Conservation (phyloP, 2,888 invertebrate genomes). For the Pantelozetes paolii region DNA sequence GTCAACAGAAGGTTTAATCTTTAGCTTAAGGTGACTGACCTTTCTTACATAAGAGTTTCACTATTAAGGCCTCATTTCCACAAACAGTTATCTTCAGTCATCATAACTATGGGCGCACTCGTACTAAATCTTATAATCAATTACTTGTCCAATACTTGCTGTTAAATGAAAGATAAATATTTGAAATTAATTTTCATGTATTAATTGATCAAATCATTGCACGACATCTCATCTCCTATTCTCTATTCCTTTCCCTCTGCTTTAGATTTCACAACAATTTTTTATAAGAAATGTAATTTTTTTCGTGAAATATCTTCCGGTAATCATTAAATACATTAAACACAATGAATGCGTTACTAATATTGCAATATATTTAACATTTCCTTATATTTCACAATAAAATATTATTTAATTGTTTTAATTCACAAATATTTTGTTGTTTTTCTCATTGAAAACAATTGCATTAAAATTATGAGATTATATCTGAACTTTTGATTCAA, state of each 20-base stretch:
- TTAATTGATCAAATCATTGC: too few species aligned
- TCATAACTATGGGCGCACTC: neutral
- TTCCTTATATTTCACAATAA: neutral
- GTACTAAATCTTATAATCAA: neutral
- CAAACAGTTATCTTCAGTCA: neutral
- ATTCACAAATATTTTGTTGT: too few species aligned
- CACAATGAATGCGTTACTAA: slow-evolving; percentile 22
- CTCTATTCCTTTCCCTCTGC: too few species aligned
- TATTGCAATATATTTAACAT: neutral
- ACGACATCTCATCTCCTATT: too few species aligned
- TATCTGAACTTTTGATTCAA: neutral
- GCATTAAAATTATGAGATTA: too few species aligned
- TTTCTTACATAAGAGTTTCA: neutral
- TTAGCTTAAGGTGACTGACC: slow-evolving; percentile 1
- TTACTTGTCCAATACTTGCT: neutral
- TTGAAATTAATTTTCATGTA: too few species aligned
- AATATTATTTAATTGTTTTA: too few species aligned
- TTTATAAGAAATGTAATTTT: neutral
- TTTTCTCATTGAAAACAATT: too few species aligned
- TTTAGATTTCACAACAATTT: neutral
- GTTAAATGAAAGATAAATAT: too few species aligned
- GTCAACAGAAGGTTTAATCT: too few species aligned
- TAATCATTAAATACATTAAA: neutral
- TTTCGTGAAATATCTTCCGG: neutral
- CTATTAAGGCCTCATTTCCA: neutral